Evolutionary conservation across 2,113 vertebrate species (phyloP).

Genomic region (Deroptyus accipitrinus): DNA sequence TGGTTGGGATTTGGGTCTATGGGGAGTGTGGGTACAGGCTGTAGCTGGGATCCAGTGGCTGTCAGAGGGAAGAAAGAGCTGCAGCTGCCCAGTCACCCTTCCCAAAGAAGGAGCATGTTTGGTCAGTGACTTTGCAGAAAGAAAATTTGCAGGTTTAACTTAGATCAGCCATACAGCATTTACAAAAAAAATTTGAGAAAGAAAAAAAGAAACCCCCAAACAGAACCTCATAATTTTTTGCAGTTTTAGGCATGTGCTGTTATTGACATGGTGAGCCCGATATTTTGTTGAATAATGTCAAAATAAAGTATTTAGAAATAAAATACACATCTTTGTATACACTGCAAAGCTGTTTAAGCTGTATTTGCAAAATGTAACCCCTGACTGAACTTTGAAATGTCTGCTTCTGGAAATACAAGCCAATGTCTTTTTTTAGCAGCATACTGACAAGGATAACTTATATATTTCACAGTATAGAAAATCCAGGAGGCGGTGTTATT

Average conservation of each 20-base stretch:
- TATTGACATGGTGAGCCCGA: not conserved
- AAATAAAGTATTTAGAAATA: not conserved
- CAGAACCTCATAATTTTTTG: not conserved
- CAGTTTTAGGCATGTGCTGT: not conserved
- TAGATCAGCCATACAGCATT: not conserved
- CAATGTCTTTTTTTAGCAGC: conserved; percentile 38
- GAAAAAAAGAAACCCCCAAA: fast-evolving
- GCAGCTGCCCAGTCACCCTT: not conserved
- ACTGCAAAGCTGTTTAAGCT: not conserved
- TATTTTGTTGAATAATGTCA: not conserved
- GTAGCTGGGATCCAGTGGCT: fast-evolving
- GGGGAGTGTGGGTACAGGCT: not conserved
- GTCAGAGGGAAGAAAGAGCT: not conserved
- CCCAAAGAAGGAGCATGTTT: not conserved
- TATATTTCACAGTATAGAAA: conserved; percentile 38
- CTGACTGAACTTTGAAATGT: not conserved
- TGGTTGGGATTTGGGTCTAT: fast-evolving
- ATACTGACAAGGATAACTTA: not conserved
- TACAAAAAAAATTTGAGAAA: not conserved
- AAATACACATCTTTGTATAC: not conserved
- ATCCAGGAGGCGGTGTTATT: conserved; percentile 2
- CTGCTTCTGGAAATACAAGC: not conserved
- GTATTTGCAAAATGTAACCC: not conserved
- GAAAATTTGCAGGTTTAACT: not conserved
- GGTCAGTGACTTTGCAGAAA: not conserved